Evolutionary conservation across 1,140 invertebrate species (phyloP).

Genomic region (Macrobrachium nipponense): DNA sequence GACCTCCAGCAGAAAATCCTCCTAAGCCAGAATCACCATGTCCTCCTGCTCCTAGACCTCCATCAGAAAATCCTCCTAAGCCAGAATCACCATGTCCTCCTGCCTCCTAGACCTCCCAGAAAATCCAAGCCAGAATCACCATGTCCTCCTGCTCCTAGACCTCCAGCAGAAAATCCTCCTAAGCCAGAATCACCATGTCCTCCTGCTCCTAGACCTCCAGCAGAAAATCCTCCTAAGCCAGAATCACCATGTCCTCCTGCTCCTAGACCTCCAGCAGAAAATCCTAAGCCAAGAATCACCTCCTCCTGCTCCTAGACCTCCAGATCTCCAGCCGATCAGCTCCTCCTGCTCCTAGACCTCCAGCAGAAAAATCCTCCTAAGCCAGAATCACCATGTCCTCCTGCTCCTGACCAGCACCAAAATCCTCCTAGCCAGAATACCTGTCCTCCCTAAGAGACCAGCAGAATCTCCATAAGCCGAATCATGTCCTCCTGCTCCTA

Average conservation of each 20-base stretch:
- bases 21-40: background rate
- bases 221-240: conserved; percentile 4
- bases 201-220: background rate
- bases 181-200: background rate
- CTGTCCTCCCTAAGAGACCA: no score
- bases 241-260: no score
- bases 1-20: background rate
- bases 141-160: background rate
- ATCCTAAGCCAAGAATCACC: no score
- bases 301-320: background rate
- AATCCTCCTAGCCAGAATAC: no score
- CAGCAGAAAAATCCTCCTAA: background rate
- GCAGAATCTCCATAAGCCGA: background rate
- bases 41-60: background rate
- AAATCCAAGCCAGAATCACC: conserved; percentile 8
- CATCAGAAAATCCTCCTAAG: background rate
- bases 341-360: background rate
- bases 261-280: background rate
- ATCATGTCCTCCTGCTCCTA: background rate
- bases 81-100: background rate
- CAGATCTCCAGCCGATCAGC: background rate
- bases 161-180: background rate
- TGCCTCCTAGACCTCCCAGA: background rate
- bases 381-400: background rate
- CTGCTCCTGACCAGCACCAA: background rate